These are phyloP conservation scores for Lepus americanus DNA, from an alignment of 2,113 vertebrate species.

Conservation along the genomic window DNA sequence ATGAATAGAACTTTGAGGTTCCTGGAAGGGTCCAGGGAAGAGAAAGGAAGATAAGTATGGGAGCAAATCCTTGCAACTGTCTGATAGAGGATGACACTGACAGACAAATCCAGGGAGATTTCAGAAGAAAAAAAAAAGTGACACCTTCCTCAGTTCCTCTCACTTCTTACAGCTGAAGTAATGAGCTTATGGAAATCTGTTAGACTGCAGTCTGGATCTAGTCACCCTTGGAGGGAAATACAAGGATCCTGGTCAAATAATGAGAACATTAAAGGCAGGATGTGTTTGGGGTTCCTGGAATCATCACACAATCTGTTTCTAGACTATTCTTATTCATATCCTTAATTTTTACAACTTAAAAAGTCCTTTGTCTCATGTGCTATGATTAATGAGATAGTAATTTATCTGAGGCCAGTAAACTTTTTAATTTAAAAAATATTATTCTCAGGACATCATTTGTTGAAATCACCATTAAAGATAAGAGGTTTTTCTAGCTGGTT, in stretches of 20 bases:
- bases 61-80: background rate
- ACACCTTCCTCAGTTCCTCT: background rate
- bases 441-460: background rate
- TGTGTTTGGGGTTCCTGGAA: background rate
- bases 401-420: background rate
- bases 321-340: background rate
- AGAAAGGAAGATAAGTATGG: background rate
- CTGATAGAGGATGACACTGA: background rate
- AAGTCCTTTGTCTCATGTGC: background rate
- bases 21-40: background rate
- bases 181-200: background rate
- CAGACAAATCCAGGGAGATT: background rate
- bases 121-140: background rate
- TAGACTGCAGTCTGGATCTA: background rate
- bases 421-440: constrained; percentile 15
- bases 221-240: background rate
- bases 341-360: background rate
- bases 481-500: background rate
- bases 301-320: background rate
- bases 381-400: background rate
- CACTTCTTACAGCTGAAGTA: background rate
- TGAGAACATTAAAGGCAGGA: background rate
- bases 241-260: background rate
- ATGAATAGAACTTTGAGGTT: background rate
- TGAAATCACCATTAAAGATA: constrained; percentile 35